Conservation (phyloP, 2,113 vertebrate species). For the Corydoras sp. region DNA sequence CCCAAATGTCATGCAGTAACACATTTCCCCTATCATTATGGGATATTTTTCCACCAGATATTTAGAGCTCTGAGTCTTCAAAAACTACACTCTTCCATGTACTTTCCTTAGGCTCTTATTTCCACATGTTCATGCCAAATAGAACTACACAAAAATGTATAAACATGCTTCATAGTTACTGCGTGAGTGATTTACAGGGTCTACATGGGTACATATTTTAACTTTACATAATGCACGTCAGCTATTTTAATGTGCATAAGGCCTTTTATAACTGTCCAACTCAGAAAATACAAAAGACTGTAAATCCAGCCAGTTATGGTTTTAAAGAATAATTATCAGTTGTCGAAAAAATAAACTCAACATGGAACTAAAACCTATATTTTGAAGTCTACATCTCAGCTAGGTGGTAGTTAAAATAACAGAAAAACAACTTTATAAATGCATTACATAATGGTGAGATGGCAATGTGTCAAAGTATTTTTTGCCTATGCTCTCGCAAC, state of each 20-base stretch:
- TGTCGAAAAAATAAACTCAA: too few relatives aligned
- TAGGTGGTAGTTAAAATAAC: too few relatives aligned
- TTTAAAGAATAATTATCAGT: too few relatives aligned
- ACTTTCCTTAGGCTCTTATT: slow-evolving; percentile 9
- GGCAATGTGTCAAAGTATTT: too few relatives aligned
- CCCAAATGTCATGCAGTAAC: slow-evolving; percentile 33
- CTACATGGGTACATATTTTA: slow-evolving; percentile 1
- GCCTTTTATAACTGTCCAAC: neutral
- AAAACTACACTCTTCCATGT: slow-evolving; percentile 13
- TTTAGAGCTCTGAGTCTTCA: slow-evolving; percentile 31
- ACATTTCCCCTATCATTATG: slow-evolving; percentile 31
- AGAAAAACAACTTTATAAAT: too few relatives aligned
- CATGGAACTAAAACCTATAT: too few relatives aligned
- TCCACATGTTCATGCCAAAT: slow-evolving; percentile 4
- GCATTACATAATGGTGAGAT: too few relatives aligned
- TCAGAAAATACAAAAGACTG: neutral
- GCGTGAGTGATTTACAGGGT: neutral
- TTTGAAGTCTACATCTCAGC: too few relatives aligned
- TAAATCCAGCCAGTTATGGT: slow-evolving; percentile 1
- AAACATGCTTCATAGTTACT: slow-evolving; percentile 16
- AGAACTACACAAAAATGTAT: slow-evolving; percentile 16
- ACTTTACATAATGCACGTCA: slow-evolving; percentile 1
- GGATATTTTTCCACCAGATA: slow-evolving; percentile 32
- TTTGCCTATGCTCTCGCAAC: too few relatives aligned
- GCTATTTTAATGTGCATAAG: neutral